Base-by-base conservation (phyloP, 2,888 invertebrate genomes). In the Poecilobothrus nobilitatus region DNA sequence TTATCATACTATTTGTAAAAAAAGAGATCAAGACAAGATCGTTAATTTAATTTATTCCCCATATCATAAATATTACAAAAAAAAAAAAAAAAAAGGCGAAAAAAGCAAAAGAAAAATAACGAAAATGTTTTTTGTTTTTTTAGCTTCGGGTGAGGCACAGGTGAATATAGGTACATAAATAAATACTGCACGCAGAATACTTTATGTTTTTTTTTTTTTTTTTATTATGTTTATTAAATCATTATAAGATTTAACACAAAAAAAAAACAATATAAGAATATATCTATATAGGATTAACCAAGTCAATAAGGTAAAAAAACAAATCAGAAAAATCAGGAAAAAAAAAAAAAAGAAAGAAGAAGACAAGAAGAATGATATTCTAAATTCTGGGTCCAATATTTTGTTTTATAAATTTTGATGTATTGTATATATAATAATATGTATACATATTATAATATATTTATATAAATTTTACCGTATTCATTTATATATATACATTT, bases 11-110 rank as follows among this genome's bases (percentile, higher is more conserved):
- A 27, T 9, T 63, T 12, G 5, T 4, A 63, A 22, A 65, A 61
- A 62, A 68, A 62, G 61, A 41, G 61, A 65, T 65, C 66, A 62
- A 68, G 68, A 66, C 68, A 66, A 66, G 68, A 68, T 68, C 68
- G 68, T 68, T 68, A 68, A 68, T 68, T 68, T 68, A 68, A 68
- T 68, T 66, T 66, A 68, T 66, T 68, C 68, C 33, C 66, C 37
- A 62, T 53, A 68, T 68, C 68, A 66, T 68, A 68, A 68, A 68
- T 68, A 68, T 66, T 65, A 66, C 66, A 68, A 66, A n/a, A 53
- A 9, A 18, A 53, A 53, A 18, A 53, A 53, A 18, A 53, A 53
- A 6, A 53, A 53, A 53, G n/a, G n/a, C n/a, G n/a, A n/a, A n/a
- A n/a, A n/a, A n/a, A n/a, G n/a, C n/a, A n/a, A n/a, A n/a, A 37